Conservation (phyloP, 2,797 vertebrate genomes). For the Poecilia wingei region DNA sequence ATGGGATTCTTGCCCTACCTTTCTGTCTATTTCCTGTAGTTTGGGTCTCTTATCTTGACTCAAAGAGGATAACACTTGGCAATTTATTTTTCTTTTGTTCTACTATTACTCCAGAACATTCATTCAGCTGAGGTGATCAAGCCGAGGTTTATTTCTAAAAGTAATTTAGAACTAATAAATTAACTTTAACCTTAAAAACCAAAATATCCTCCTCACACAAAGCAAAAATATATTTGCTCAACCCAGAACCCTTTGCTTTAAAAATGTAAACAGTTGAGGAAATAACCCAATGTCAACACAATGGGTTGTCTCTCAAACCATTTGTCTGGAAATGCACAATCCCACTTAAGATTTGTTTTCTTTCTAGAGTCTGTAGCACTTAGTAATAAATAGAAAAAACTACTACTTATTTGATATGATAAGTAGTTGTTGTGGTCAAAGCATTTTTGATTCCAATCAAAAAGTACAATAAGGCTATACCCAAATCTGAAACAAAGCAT, state of each 20-base stretch:
- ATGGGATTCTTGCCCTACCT: conserved; percentile 11
- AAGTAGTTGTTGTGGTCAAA: background rate
- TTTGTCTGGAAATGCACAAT: background rate
- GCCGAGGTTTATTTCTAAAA: background rate
- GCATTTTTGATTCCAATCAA: background rate
- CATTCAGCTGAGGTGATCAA: background rate
- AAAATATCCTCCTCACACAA: background rate
- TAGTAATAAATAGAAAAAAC: background rate
- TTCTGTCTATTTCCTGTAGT: background rate
- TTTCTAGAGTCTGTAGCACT: background rate
- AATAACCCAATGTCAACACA: background rate
- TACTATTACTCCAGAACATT: background rate
- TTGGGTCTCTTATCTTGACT: background rate
- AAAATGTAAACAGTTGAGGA: background rate
- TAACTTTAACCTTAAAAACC: background rate
- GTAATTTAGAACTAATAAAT: background rate
- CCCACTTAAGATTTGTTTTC: background rate
- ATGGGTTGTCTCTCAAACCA: background rate
- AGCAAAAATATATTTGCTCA: background rate
- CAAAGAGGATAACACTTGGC: background rate
- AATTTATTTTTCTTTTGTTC: background rate
- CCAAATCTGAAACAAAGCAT: background rate
- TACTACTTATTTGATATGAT: background rate
- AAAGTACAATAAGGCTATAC: background rate
- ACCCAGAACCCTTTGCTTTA: background rate